A percentile compares a stretch with the other conserved stretches of the same genome.
Conservation (phyloP, 2,113 vertebrate genomes). For the Dasyprocta punctata region DNA sequence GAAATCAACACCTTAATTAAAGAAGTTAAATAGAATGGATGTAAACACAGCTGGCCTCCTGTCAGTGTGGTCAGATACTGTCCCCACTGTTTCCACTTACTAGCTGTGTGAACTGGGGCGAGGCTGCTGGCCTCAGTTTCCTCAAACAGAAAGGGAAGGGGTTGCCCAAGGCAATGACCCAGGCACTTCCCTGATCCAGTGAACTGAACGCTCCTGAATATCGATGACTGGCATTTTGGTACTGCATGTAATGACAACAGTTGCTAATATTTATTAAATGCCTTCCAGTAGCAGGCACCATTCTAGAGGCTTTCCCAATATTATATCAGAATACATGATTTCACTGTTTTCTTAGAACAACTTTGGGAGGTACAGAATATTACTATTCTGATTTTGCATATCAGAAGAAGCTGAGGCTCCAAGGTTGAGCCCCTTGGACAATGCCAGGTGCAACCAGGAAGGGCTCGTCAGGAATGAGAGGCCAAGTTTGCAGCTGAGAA, state of each 20-base stretch:
- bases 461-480: background rate
- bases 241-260: background rate
- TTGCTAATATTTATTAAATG: background rate
- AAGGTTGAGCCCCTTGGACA: background rate
- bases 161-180: background rate
- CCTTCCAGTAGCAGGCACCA: background rate
- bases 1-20: conserved; percentile 74
- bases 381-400: background rate
- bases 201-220: background rate
- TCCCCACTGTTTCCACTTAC: conserved; percentile 36
- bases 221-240: background rate
- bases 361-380: background rate
- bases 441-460: background rate
- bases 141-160: conserved; percentile 25
- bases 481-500: background rate
- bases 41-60: conserved; percentile 61
- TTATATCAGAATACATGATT: background rate
- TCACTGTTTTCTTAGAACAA: background rate
- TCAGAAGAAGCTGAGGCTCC: background rate
- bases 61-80: conserved; percentile 13
- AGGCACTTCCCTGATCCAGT: background rate
- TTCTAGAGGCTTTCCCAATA: conserved; percentile 22
- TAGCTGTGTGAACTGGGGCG: conserved; percentile 10
- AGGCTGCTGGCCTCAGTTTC: conserved; percentile 43
- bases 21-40: conserved; percentile 64